A percentile compares a stretch with the other conserved stretches of the same genome.
Conservation (phyloP, 2,113 vertebrate species). For the Dasyurus viverrinus region DNA sequence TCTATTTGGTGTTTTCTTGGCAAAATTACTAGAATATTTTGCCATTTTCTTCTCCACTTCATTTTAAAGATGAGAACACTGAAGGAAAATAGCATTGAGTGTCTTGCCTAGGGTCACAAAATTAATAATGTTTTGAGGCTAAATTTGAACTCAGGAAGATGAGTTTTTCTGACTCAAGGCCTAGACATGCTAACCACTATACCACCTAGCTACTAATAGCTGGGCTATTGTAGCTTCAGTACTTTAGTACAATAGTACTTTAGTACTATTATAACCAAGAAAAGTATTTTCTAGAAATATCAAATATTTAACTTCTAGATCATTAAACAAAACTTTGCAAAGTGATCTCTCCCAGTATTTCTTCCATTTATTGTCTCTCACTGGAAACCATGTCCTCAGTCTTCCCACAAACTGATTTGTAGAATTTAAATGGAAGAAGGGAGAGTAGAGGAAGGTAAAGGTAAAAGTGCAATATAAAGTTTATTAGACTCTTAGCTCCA, state of each 20-base stretch:
- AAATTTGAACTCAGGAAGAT: background rate
- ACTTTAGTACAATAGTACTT: background rate
- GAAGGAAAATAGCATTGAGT: background rate
- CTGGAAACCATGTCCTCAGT: background rate
- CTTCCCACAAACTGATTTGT: background rate
- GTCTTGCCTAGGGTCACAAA: background rate
- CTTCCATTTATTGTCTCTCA: background rate
- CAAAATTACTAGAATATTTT: background rate
- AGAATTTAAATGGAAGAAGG: background rate
- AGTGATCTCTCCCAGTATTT: background rate
- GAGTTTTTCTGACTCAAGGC: background rate
- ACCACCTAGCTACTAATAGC: background rate
- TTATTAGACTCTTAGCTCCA: background rate
- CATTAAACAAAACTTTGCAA: background rate
- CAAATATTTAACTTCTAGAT: background rate
- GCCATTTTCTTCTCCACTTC: background rate
- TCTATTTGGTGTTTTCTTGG: background rate
- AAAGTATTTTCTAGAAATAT: background rate
- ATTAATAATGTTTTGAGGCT: background rate
- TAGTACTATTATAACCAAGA: background rate
- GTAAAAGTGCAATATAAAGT: background rate
- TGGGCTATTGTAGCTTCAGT: background rate
- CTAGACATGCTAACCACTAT: background rate
- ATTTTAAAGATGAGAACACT: background rate
- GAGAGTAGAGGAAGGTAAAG: no score